Conservation (phyloP, 2,888 invertebrate species). For the Tanypteryx hageni region DNA sequence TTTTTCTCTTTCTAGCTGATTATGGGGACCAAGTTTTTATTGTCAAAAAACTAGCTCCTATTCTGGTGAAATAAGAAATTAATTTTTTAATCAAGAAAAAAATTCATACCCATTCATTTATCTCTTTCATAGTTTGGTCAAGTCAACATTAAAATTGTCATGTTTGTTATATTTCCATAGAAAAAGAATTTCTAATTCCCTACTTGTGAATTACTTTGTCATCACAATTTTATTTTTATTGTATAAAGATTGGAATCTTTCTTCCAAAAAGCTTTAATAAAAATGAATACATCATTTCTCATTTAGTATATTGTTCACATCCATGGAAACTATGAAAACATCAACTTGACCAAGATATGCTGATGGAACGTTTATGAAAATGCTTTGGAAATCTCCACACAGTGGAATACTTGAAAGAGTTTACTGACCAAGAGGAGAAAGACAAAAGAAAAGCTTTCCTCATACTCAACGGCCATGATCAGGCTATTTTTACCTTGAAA, state of each 20-base stretch:
- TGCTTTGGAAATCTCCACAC: constrained; percentile 50
- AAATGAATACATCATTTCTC: constrained; percentile 40
- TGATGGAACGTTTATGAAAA: constrained; percentile 43
- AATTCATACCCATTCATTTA: neutral
- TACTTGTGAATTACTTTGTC: constrained; percentile 25
- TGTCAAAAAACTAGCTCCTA: constrained; percentile 18
- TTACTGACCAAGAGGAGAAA: constrained; percentile 53
- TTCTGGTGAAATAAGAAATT: neutral
- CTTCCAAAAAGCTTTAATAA: constrained; percentile 44
- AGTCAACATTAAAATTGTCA: constrained; percentile 27
- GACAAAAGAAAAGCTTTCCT: constrained; percentile 55
- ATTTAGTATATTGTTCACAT: neutral
- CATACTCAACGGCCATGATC: constrained; percentile 46
- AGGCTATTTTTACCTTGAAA: constrained; percentile 18
- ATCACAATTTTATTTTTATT: constrained; percentile 53
- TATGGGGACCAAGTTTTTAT: constrained; percentile 17
- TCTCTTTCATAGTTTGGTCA: constrained; percentile 41
- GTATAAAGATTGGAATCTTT: constrained; percentile 42
- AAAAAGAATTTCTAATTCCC: constrained; percentile 27
- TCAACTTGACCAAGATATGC: constrained; percentile 61
- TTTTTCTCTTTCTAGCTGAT: constrained; percentile 23
- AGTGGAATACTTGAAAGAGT: constrained; percentile 50
- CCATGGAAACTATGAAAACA: constrained; percentile 50
- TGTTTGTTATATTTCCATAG: constrained; percentile 13
- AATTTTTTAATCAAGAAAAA: neutral